These are phyloP conservation scores for Manis javanica DNA, from an alignment of 2,797 vertebrate species.

Conservation along the genomic window DNA sequence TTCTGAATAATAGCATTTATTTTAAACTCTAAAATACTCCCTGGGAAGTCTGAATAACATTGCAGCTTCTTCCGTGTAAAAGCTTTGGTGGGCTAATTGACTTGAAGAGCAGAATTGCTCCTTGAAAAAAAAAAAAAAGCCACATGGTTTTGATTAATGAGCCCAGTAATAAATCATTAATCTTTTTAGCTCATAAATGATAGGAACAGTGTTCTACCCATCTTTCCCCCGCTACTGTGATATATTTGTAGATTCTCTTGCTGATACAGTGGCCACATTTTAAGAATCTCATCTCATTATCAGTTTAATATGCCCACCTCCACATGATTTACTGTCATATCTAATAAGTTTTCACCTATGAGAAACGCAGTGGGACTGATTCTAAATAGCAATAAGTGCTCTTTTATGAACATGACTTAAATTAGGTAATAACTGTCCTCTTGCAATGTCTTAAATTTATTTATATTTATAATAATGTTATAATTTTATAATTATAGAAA, in stretches of 20 bases:
- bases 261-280: constrained; percentile 71
- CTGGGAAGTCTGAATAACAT: constrained; percentile 85
- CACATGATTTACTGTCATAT: constrained; percentile 71
- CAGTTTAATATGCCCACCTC: constrained; percentile 63
- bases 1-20: constrained; percentile 88
- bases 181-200: constrained; percentile 86
- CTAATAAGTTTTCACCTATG: constrained; percentile 42
- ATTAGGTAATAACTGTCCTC: constrained; percentile 70
- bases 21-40: constrained; percentile 87
- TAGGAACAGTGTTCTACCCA: constrained; percentile 80
- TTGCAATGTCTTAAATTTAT: constrained; percentile 68
- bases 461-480: not conserved
- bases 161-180: constrained; percentile 88
- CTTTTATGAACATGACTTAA: constrained; percentile 70
- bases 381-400: constrained; percentile 72
- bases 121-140: constrained; percentile 77
- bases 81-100: constrained; percentile 88
- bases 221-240: not conserved
- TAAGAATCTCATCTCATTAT: constrained; percentile 71
- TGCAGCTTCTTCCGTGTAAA: constrained; percentile 82
- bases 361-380: constrained; percentile 50
- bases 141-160: constrained; percentile 88
- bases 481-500: constrained; percentile 26
- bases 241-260: constrained; percentile 77
- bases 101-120: constrained; percentile 84